Evolutionary conservation across 2,888 invertebrate genomes (phyloP), one percentile per base, ranked within the genome.

Genomic region (Lucinisca nassula): DNA sequence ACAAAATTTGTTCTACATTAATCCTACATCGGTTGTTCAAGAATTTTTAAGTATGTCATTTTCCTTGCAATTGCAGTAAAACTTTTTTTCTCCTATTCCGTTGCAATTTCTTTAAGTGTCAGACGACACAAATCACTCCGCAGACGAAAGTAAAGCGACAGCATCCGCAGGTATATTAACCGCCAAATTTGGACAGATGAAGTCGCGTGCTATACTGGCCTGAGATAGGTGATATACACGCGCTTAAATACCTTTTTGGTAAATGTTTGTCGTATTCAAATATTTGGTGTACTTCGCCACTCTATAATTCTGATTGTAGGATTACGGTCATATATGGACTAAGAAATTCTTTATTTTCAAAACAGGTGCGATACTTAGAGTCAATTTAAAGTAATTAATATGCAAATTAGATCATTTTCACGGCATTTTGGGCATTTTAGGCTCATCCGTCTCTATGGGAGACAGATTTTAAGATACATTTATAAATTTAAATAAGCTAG

Each of bases 211-310:
- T 67, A n/a, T 67, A 67, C 67, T 67, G 67, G 67, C 67, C 67
- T 67, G 35, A 30, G 67, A 30, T 67, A 67, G 67, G 8, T 67
- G 67, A 67, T 67, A 67, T 67, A 67, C 67, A 17, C 67, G 35
- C 32, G 27, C 12, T 67, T 67, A 67, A 30, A 67, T 67, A 67
- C 67, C 67, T 67, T 67, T 61, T 35, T 35, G 24, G 35, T 67
- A 3, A 67, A 67, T 58, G 27, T 27, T 58, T 35, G 35, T 35
- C 17, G 17, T 67, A 67, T 10, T 67, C 67, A 67, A 67, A 67
- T 67, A 67, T 67, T 67, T 67, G 30, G 35, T 35, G 67, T 67
- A 67, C 21, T 67, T 32, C 35, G 67, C 67, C 35, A 67, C 6
- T 27, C 24, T n/a, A 58, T 24, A 27, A 24, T 58, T 27, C 58